Conservation (phyloP, 2,113 vertebrate genomes). For the Tupaia tana region DNA sequence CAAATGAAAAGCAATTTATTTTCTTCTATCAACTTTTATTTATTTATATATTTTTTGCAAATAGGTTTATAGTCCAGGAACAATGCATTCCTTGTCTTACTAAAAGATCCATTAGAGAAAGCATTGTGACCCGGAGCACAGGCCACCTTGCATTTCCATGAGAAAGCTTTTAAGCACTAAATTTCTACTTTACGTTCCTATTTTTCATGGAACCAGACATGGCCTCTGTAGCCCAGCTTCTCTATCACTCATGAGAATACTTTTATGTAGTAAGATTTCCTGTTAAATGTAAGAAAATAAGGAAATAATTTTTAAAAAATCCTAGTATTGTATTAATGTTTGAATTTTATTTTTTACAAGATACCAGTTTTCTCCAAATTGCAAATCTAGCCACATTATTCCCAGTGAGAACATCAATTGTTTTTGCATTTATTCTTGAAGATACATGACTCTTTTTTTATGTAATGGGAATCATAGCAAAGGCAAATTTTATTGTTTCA, state of each 20-base stretch:
- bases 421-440: conserved; percentile 5
- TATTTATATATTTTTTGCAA: background rate
- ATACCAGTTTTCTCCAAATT: background rate
- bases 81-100: conserved; percentile 42
- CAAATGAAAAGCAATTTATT: conserved; percentile 33
- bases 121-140: conserved; percentile 38
- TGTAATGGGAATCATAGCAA: background rate
- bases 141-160: conserved; percentile 45
- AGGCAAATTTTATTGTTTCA: background rate
- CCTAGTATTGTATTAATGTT: background rate
- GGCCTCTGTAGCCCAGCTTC: background rate
- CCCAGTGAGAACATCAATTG: background rate
- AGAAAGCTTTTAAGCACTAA: conserved; percentile 70
- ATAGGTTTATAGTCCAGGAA: conserved; percentile 18
- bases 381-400: background rate
- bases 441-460: background rate
- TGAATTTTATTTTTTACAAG: background rate
- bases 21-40: background rate
- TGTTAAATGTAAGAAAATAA: conserved; percentile 30
- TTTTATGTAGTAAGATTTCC: conserved; percentile 58
- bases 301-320: background rate
- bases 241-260: conserved; percentile 35
- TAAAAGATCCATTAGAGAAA: conserved; percentile 49
- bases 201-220: conserved; percentile 70
- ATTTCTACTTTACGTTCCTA: conserved; percentile 69